Base-by-base conservation (phyloP, 2,113 vertebrate species). In the Tretioscincus oriximinensis region DNA sequence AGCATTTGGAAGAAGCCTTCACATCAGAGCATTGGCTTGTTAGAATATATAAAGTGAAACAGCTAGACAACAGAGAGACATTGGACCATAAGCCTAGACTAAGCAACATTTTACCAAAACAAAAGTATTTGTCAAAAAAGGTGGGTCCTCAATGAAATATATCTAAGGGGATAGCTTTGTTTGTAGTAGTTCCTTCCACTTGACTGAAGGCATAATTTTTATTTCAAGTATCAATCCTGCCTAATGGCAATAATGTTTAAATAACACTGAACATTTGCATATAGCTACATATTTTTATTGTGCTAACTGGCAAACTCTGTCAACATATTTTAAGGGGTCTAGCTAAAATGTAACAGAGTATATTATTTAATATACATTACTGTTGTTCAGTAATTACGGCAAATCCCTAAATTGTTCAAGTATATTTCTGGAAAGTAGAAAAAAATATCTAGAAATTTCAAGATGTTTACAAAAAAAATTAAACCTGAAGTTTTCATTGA, bases 1-100 rank as follows among this genome's bases (percentile, higher is more conserved):
- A 97, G 90, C 98, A 99, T 88, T 94, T 99, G 94, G 98, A 99
- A 91, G 98, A 99, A 92, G 98, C 98, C 51, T 99, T 99, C 90
- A 99, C 98, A 64, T 99, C 98, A 8, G 98, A 99, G 93, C 98
- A 99, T 90, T 99, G 98, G 98, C 96, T 99, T 85, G 98, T 99
- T 88, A 95, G 98, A 89, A 99, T 99, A 95, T 99, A 99, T 94
- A 99, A 98, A 96, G 98, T 99, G 83, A 99, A 99, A 94, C 95
- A 96, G 51, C 96, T 97, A 88, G 97, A 98, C 85, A 99, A 99
- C 96, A 93, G 97, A 84, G 97, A 98, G 93, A 95, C 95, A 5
- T 82, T 99, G 92, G 96, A 96, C 91, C 97, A 96, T 91, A 98
- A 97, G 95, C 96, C 95, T 66, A 96, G 97, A 88, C 94, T 97